A percentile compares a stretch with the other conserved stretches of the same genome.
phyloP scores from a whole-genome alignment of 2,888 invertebrate genomes.

The Stenchaetothrips biformis region DNA sequence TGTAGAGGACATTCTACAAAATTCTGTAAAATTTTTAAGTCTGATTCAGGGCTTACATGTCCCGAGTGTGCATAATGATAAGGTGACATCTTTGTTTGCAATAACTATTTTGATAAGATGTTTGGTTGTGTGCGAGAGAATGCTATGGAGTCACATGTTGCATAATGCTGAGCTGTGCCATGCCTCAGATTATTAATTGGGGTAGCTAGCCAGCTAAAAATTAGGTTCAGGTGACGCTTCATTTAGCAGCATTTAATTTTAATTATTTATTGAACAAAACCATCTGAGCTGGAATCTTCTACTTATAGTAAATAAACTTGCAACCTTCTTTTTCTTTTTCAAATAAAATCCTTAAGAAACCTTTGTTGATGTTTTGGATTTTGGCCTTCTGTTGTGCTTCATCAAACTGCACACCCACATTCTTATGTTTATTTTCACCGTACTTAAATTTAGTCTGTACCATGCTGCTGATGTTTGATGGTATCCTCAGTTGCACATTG shows the following conservation, averaged over 20 bases:
- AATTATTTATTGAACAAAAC: neutral
- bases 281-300: neutral
- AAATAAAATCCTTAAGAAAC: no score
- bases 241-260: neutral
- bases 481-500: no score
- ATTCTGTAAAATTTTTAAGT: slow-evolving; percentile 17
- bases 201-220: neutral
- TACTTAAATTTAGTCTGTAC: neutral
- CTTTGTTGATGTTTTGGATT: no score
- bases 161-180: slow-evolving; percentile 6
- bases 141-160: slow-evolving; percentile 2
- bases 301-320: neutral
- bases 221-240: neutral
- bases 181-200: neutral
- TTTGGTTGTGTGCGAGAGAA: neutral
- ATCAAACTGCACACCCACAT: neutral
- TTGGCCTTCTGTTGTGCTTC: no score
- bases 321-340: no score
- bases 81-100: slow-evolving; percentile 14
- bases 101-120: slow-evolving; percentile 10
- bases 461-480: no score
- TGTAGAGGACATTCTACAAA: slow-evolving; percentile 14
- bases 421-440: neutral
- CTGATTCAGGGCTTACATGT: neutral
- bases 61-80: slow-evolving; percentile 6